Evolutionary conservation across 2,113 vertebrate species (phyloP), one percentile per base, ranked within the genome.

Genomic region (Nyctibius bracteatus): DNA sequence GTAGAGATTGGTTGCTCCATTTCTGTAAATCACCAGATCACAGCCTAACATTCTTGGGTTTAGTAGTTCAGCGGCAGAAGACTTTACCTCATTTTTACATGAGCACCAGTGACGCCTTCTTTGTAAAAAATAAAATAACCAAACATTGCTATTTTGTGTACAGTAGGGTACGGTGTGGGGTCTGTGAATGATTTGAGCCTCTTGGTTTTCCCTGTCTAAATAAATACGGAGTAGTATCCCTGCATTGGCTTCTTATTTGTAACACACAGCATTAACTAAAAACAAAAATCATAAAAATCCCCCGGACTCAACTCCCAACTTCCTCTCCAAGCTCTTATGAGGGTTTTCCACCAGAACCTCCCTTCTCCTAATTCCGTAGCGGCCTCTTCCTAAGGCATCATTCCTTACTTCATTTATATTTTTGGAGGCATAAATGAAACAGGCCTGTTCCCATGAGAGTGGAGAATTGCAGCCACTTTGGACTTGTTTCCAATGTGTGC

Each of bases 321-420:
- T 93, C 62, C 30, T 81, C 11, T 74, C 55, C 72, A 80, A 81
- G 23, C 9, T 59, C 27, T 85, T 70, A 37, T 7, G 12, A 75
- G 13, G 12, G 31, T 81, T 95, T 96, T 86, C 71, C 59, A 88
- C 27, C 22, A 93, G 67, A 93, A 59, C 37, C 28, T 77, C 62
- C 58, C 41, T 51, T 62, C 47, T 86, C 35, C 39, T 66, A 44
- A 77, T 16, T 54, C 59, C 13, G 3, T 11, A 78, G 54, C 35
- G 35, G 12, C 30, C 9, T 81, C 46, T 74, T 93, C 55, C 55
- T 82, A 68, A 86, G 10, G 37, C 8, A 1, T 80, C 41, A 63
- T 15, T 91, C 63, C 47, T 66, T 92, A 73, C 46, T 65, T 93
- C 21, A 21, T 81, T 15, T 44, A 37, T 79, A 65, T 61, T 86